Evolutionary conservation across 2,888 invertebrate genomes (phyloP), one percentile per base, ranked within the genome.

Genomic region (Cephus spinipes): DNA sequence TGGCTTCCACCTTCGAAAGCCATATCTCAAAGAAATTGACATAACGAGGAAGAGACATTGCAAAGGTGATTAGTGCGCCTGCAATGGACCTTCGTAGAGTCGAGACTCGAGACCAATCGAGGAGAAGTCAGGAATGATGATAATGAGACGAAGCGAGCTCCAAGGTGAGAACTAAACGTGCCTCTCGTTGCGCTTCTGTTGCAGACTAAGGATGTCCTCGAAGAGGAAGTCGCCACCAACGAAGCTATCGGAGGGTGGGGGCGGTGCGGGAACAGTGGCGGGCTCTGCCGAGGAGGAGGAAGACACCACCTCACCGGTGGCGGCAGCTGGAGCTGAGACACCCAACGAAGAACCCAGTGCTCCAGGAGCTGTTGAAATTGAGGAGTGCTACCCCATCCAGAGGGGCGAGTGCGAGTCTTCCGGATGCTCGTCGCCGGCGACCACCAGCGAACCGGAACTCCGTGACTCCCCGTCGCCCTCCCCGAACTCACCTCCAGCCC

Each of bases 181-280:
- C 69, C 73, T 80, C 75, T 81, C 78, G 78, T 83, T 85, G 80
- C 83, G 76, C 85, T 89, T 92, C 93, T 93, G 92, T 94, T 94
- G 83, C 95, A 96, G 96, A 95, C 86, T 91, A 90, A 97, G 95
- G 94, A 98, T 98, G 98, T 98, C 97, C 95, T 97, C 97, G 93
- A 98, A 98, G 95, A 95, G 98, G 93, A 98, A 98, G 94, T 98
- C 97, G 92, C 97, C 97, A 92, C 98, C 98, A 92, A 97, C 97
- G 89, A 98, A 98, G 94, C 94, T 97, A 93, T 94, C 94, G 92
- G 97, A 97, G 94, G 95, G 96, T 94, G 93, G 92, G 93, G 92
- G 91, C 84, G 90, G 90, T 84, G 86, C 85, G 84, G 89, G 89
- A 80, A 85, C 88, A 84, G 86, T 89, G 86, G 88, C 86, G 85